These are phyloP conservation scores for Brachionus rotundiformis DNA, from an alignment of 1,140 invertebrate species.

Conservation along the genomic window DNA sequence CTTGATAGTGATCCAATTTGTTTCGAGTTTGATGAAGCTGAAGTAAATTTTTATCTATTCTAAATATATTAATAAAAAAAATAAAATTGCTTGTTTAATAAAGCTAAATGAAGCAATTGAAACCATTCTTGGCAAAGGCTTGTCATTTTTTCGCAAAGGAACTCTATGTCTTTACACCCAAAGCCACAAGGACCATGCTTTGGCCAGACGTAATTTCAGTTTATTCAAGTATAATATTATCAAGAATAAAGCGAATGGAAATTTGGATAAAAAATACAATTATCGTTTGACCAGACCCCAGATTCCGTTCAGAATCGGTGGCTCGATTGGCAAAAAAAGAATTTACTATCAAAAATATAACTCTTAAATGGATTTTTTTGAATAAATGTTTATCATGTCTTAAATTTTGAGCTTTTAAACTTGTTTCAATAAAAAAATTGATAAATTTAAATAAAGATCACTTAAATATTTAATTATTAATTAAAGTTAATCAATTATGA, in stretches of 20 bases:
- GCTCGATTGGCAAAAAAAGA: conserved; percentile 28
- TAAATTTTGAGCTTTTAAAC: not conserved
- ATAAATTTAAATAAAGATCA: too few relatives aligned
- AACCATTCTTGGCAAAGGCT: not conserved
- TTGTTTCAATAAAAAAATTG: too few relatives aligned
- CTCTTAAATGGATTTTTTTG: not conserved
- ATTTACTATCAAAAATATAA: conserved; percentile 3
- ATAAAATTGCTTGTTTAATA: too few relatives aligned
- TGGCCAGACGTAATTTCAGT: not conserved
- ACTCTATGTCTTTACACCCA: not conserved
- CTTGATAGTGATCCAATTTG: not conserved
- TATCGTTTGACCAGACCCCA: not conserved
- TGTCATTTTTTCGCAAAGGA: not conserved
- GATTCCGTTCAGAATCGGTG: conserved; percentile 35
- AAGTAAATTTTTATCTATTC: not conserved
- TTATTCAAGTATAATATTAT: not conserved
- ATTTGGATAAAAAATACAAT: not conserved
- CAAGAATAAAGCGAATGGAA: not conserved
- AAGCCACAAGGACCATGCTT: not conserved
- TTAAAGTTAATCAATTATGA: too few relatives aligned
- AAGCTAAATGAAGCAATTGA: not conserved
- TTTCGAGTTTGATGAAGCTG: not conserved
- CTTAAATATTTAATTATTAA: too few relatives aligned
- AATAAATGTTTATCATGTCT: not conserved
- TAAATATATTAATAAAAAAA: too few relatives aligned